Conservation (phyloP, 2,888 invertebrate genomes). For the Hymenopus coronatus region DNA sequence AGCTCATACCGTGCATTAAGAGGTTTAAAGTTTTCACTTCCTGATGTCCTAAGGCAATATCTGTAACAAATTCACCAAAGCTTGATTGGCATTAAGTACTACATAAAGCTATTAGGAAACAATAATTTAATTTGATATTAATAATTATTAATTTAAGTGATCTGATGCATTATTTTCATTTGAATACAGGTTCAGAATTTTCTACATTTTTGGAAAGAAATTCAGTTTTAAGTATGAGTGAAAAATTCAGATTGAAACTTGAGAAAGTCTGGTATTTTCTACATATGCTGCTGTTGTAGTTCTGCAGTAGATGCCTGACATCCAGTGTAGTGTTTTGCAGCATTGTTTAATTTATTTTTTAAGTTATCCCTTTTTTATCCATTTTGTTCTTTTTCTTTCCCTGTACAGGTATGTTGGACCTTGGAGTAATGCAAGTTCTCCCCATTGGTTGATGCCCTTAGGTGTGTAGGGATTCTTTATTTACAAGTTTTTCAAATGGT, state of each 20-base stretch:
- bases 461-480: not conserved
- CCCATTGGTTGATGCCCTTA: not conserved
- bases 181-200: not conserved
- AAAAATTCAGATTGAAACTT: not conserved
- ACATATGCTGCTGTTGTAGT: not conserved
- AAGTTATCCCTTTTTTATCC: not conserved
- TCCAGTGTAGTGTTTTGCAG: not conserved
- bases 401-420: conserved; percentile 2
- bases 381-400: not conserved
- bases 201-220: not conserved
- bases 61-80: too few relatives aligned
- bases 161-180: too few relatives aligned
- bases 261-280: conserved; percentile 5
- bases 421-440: not conserved
- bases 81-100: too few relatives aligned
- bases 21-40: too few relatives aligned
- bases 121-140: too few relatives aligned
- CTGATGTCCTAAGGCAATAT: too few relatives aligned
- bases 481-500: not conserved
- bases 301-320: not conserved
- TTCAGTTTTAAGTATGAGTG: not conserved
- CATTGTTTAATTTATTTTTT: conserved; percentile 4
- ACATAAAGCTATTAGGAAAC: too few relatives aligned
- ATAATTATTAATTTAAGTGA: too few relatives aligned
- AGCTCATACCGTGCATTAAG: too few relatives aligned